Evolutionary conservation across 1,140 invertebrate genomes (phyloP).

Genomic region (Hestina assimilis): DNA sequence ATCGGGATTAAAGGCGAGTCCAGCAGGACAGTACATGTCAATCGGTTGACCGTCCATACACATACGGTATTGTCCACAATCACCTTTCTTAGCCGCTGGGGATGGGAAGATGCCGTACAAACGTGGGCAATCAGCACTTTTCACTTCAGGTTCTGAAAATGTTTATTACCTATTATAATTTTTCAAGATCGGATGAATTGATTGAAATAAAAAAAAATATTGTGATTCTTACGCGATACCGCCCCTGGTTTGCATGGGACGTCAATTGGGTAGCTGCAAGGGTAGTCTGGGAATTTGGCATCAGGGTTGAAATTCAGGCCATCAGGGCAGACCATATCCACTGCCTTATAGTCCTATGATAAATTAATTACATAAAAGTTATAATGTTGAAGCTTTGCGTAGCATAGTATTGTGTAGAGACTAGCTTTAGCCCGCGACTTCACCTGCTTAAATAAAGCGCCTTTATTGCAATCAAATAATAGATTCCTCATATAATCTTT

Average conservation of each 20-base stretch:
- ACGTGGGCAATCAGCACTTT: slow-evolving; percentile 91
- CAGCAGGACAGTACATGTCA: slow-evolving; percentile 84
- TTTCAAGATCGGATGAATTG: no score
- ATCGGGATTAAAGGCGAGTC: slow-evolving; percentile 89
- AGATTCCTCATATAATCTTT: no score
- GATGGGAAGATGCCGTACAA: slow-evolving; percentile 90
- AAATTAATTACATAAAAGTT: neutral
- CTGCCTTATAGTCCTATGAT: neutral
- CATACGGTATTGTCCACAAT: slow-evolving; percentile 27
- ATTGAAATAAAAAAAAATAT: neutral
- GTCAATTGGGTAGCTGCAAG: slow-evolving; percentile 89
- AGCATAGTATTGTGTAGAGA: no score
- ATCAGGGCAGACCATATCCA: slow-evolving; percentile 82
- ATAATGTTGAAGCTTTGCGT: neutral
- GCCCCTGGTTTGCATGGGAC: slow-evolving; percentile 84
- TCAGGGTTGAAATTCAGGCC: slow-evolving; percentile 88
- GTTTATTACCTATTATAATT: no score
- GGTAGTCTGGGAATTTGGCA: slow-evolving; percentile 82
- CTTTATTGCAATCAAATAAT: no score
- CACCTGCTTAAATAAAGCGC: no score
- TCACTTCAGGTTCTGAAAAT: no score
- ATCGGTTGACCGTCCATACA: slow-evolving; percentile 85
- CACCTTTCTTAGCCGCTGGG: slow-evolving; percentile 72
- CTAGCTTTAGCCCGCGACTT: no score
- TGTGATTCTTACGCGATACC: slow-evolving; percentile 80